Evolutionary conservation across 2,113 vertebrate genomes (phyloP).

Genomic region (Pterocles gutturalis): DNA sequence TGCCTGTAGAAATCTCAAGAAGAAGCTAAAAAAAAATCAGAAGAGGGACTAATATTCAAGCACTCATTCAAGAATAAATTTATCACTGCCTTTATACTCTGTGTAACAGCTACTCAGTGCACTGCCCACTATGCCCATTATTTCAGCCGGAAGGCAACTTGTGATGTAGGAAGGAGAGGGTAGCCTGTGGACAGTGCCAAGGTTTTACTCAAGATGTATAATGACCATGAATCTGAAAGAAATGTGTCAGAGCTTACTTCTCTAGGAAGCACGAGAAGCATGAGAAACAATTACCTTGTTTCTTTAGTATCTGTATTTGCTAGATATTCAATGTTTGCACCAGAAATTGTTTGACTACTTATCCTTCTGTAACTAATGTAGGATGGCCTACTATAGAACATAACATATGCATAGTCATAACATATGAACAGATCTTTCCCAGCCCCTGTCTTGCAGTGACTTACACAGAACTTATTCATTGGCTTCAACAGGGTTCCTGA

Average conservation of each 20-base stretch:
- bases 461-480: background rate
- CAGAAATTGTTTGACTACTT: background rate
- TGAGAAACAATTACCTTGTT: background rate
- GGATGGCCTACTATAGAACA: background rate
- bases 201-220: background rate
- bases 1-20: background rate
- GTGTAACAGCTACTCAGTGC: background rate
- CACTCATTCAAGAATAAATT: background rate
- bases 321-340: background rate
- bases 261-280: background rate
- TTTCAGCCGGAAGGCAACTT: background rate
- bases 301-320: background rate
- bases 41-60: background rate
- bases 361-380: background rate
- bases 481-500: background rate
- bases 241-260: background rate
- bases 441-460: background rate
- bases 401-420: background rate
- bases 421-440: background rate
- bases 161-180: rapidly evolving
- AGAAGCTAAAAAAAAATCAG: background rate
- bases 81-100: background rate
- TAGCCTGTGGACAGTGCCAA: background rate
- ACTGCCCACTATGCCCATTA: background rate
- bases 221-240: background rate